Evolutionary conservation across 2,888 invertebrate genomes (phyloP), one percentile per base, ranked within the genome.

Genomic region (Tryphoninae sp.): DNA sequence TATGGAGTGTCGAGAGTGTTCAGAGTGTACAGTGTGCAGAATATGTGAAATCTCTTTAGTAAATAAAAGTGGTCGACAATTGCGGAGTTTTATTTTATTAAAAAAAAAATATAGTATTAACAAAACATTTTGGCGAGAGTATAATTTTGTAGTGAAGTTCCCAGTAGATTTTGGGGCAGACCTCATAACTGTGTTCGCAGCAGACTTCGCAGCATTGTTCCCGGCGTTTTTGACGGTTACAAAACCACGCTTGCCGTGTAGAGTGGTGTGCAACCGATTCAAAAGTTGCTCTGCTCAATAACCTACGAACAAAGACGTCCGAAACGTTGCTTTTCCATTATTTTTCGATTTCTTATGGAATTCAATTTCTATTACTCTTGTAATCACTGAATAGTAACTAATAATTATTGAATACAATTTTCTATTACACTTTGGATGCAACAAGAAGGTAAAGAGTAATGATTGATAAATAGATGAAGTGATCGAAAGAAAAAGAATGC

Each of bases 391-490:
- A 19, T 19, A 19, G 19, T 19, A 19, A 19, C 19, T 19, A 19
- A 19, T 19, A 19, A 19, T 19, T 19, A 19, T 19, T 19, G 1
- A 19, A 19, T 19, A 19, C 19, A 19, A 19, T 19, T 19, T 19
- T 19, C 55, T 33, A 58, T 45, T 45, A 68, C 75, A 59, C 59
- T 6, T 51, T 40, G 16, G 51, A 45, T 33, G 51, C 42, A 19
- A 68, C 68, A 65, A 45, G 71, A 80, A 83, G 83, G 83, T 80
- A 81, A 76, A 72, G 73, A 74, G 80, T 65, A 74, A 75, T 77
- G 74, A 58, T 78, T 71, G 58, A 75, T 49, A 58, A 81, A 72
- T 74, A 71, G 61, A 16, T 67, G 45, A 62, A 71, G 58, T 26
- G 53, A 67, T 42, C 26, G n/a, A 59, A 59, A 45, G 64, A 62